Percentiles rank a stretch among this genome's conserved stretches.
Evolutionary conservation across 2,113 vertebrate species (phyloP).

Genomic region (Anser brachyrhynchus): DNA sequence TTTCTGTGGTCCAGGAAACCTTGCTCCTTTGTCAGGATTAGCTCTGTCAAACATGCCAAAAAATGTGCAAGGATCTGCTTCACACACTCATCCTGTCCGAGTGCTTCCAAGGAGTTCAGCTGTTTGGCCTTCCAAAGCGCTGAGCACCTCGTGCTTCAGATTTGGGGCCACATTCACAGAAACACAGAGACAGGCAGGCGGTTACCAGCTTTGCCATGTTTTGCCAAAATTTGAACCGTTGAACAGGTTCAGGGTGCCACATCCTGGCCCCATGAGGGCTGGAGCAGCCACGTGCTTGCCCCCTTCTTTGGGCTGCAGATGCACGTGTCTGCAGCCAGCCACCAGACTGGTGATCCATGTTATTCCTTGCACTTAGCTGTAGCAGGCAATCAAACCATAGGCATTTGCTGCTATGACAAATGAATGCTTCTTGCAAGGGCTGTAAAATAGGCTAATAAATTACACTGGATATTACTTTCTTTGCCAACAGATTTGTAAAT

Average conservation of each 20-base stretch:
- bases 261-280: background rate
- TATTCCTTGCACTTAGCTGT: background rate
- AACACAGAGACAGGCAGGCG: background rate
- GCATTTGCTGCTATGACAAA: conserved; percentile 27
- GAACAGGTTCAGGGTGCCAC: background rate
- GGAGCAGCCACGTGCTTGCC: background rate
- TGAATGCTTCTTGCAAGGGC: conserved; percentile 31
- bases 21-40: background rate
- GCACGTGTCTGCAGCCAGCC: background rate
- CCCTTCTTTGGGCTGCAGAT: background rate
- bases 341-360: fast-evolving
- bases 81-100: background rate
- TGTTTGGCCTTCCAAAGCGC: background rate
- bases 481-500: conserved; percentile 61
- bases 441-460: conserved; percentile 37
- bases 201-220: background rate
- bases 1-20: background rate
- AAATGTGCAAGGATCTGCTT: background rate
- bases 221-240: fast-evolving
- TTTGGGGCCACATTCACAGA: background rate
- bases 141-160: background rate
- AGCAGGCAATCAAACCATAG: background rate
- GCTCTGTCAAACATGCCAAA: background rate
- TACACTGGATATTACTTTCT: conserved; percentile 67
- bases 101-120: background rate